Conservation (phyloP, 2,797 vertebrate species). For the Dryobates pubescens region DNA sequence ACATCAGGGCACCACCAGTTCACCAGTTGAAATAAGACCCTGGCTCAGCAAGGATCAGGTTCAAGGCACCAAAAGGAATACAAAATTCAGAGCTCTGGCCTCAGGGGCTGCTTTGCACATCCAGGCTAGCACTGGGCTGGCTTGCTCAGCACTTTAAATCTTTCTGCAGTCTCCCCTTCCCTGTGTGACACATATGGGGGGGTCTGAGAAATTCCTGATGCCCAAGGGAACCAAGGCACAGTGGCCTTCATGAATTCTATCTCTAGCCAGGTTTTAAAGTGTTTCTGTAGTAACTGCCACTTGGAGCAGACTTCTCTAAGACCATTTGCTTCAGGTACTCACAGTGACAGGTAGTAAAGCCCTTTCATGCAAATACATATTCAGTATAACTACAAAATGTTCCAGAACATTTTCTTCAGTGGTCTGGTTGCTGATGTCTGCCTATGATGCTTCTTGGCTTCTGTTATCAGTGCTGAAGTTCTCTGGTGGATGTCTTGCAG, state of each 20-base stretch:
- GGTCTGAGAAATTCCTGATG: neutral
- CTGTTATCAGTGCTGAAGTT: neutral
- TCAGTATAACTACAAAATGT: neutral
- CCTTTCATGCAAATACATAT: neutral
- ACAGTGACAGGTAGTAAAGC: neutral
- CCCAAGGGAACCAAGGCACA: neutral
- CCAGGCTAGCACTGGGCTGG: rapidly evolving
- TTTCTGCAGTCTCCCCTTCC: neutral
- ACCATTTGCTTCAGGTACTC: neutral
- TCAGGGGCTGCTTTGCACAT: neutral
- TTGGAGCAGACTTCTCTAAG: neutral
- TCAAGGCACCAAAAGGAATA: neutral
- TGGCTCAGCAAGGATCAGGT: neutral
- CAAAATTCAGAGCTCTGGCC: neutral
- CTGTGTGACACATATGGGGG: rapidly evolving
- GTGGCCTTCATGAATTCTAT: neutral
- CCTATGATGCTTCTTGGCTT: neutral
- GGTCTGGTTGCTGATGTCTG: neutral
- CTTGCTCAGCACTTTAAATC: neutral
- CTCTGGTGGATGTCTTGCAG: neutral
- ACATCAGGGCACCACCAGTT: neutral
- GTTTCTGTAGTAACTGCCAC: neutral
- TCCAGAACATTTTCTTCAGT: neutral
- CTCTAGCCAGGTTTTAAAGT: neutral
- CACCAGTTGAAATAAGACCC: neutral